Conservation (phyloP, 2,888 invertebrate genomes). For the Heterodera filipjevi region DNA sequence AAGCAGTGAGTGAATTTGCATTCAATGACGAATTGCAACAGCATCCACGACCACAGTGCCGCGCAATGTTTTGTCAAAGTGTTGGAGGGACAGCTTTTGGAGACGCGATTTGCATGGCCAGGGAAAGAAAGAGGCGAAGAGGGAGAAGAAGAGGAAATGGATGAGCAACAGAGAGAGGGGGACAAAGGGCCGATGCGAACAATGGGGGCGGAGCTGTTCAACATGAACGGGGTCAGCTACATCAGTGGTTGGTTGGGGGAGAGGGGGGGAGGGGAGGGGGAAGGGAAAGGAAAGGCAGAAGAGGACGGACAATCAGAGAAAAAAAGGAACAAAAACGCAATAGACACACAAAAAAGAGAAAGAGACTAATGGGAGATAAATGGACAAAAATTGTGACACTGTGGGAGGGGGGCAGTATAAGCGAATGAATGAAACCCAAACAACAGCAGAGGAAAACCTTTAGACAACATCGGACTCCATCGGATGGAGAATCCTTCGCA, state of each 20-base stretch:
- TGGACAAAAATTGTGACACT: too few relatives aligned
- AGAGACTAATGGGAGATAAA: too few relatives aligned
- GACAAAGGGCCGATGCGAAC: slow-evolving; percentile 72
- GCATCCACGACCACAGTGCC: slow-evolving; percentile 93
- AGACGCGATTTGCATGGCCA: slow-evolving; percentile 85
- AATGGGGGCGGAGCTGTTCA: slow-evolving; percentile 74
- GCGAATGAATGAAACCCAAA: too few relatives aligned
- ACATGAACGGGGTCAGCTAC: slow-evolving; percentile 83
- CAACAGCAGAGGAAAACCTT: not conserved
- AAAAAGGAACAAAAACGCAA: too few relatives aligned
- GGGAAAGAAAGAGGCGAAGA: not conserved
- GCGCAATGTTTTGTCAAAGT: slow-evolving; percentile 95
- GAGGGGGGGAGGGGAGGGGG: not conserved
- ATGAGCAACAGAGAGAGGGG: slow-evolving; percentile 20
- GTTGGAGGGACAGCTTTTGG: slow-evolving; percentile 80
- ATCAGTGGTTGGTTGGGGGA: slow-evolving; percentile 42
- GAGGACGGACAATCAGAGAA: not conserved
- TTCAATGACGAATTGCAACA: too few relatives aligned
- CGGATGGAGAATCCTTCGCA: slow-evolving; percentile 92
- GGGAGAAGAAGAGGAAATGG: not conserved
- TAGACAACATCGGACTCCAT: slow-evolving; percentile 91
- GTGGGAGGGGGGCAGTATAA: too few relatives aligned
- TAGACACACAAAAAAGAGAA: too few relatives aligned
- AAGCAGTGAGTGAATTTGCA: too few relatives aligned
- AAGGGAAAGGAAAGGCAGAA: not conserved